phyloP scores from a whole-genome alignment of 2,797 vertebrate genomes.

The Leucoraja ocellata region DNA sequence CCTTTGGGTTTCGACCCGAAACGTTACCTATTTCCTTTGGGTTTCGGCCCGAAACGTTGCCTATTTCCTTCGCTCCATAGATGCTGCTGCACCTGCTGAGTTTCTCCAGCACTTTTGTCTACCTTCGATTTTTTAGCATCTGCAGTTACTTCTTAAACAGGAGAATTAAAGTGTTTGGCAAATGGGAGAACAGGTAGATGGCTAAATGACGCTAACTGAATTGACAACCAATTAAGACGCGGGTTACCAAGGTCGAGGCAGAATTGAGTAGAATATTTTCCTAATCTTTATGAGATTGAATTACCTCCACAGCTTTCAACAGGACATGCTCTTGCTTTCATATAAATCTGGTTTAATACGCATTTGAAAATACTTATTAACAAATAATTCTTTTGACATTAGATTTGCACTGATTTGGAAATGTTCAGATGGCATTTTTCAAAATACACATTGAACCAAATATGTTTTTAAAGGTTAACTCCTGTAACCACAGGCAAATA shows the following conservation, averaged over 20 bases:
- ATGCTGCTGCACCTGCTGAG: too few relatives aligned
- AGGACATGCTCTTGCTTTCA: background rate
- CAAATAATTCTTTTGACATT: background rate
- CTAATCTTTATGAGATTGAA: background rate
- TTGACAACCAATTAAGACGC: constrained; percentile 17
- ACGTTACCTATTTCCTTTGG: too few relatives aligned
- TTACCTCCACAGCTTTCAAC: background rate
- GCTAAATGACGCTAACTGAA: background rate
- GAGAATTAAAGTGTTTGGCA: too few relatives aligned
- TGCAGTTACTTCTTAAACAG: too few relatives aligned
- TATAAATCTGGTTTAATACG: background rate
- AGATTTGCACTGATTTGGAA: background rate
- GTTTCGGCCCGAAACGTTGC: too few relatives aligned
- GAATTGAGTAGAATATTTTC: constrained; percentile 27
- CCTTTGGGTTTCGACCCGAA: too few relatives aligned
- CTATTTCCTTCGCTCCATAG: too few relatives aligned
- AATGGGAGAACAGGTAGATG: too few relatives aligned
- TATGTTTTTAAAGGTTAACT: background rate
- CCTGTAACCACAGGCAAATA: background rate
- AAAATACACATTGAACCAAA: background rate
- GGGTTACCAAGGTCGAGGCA: background rate
- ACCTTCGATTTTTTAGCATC: too few relatives aligned
- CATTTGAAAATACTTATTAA: background rate
- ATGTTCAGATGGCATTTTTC: background rate
- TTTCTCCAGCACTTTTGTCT: too few relatives aligned